These are phyloP conservation scores for Neoniphon sammara DNA, from an alignment of 2,797 vertebrate genomes.

Conservation along the genomic window DNA sequence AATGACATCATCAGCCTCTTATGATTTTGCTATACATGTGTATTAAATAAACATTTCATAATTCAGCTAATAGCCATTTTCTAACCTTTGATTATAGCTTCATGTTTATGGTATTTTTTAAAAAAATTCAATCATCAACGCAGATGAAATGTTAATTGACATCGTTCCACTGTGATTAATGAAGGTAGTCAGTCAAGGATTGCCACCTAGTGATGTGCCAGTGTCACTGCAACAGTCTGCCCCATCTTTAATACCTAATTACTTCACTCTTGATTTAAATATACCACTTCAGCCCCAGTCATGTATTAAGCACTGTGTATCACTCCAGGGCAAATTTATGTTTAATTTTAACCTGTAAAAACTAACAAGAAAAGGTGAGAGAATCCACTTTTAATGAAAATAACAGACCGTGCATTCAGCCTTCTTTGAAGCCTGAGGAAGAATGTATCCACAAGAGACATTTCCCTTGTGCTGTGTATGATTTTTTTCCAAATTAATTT, in stretches of 20 bases:
- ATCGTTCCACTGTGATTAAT: slow-evolving; percentile 13
- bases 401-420: no score
- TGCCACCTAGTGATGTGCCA: slow-evolving; percentile 65
- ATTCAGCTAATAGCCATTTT: background rate
- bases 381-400: no score
- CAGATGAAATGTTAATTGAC: slow-evolving; percentile 24
- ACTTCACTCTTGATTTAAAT: background rate
- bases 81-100: background rate
- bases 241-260: background rate
- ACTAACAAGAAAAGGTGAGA: background rate
- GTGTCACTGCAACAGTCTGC: slow-evolving; percentile 39
- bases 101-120: background rate
- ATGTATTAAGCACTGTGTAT: background rate
- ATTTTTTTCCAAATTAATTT: no score
- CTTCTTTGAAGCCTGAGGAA: no score
- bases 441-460: no score
- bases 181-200: slow-evolving; percentile 29
- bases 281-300: background rate
- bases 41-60: no score
- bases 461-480: no score
- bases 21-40: background rate
- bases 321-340: background rate
- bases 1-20: background rate
- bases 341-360: background rate
- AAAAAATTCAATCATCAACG: slow-evolving; percentile 4